Evolutionary conservation across 2,113 vertebrate species (phyloP).

Genomic region (Callorhinus ursinus): DNA sequence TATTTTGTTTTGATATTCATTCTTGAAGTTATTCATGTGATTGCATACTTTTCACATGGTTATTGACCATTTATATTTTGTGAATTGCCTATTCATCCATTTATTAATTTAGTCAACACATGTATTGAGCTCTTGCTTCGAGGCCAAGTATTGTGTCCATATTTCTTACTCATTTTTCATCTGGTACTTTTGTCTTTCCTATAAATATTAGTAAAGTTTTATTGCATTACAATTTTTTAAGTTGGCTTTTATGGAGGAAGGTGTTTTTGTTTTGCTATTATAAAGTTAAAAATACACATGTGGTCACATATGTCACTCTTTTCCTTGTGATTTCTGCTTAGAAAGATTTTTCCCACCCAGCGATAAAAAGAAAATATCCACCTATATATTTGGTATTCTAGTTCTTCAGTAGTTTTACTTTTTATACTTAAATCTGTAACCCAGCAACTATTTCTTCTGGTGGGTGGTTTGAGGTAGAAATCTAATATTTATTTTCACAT

Average conservation of each 20-base stretch:
- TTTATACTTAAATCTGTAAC: constrained; percentile 22
- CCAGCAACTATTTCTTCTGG: background rate
- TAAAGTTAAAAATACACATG: background rate
- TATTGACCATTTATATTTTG: background rate
- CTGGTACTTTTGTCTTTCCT: constrained; percentile 13
- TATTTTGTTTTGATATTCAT: constrained; percentile 2
- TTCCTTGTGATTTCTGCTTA: constrained; percentile 26
- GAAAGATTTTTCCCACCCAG: background rate
- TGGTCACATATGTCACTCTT: background rate
- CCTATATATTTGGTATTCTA: background rate
- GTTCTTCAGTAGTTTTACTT: background rate
- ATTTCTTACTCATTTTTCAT: constrained; percentile 2
- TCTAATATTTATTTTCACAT: background rate
- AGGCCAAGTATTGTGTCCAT: background rate
- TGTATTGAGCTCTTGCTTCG: background rate
- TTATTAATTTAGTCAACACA: background rate
- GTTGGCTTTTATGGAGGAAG: background rate
- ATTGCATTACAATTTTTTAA: background rate
- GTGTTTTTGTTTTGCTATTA: background rate
- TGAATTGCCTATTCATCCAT: background rate
- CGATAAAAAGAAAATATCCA: background rate
- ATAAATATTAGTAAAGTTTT: background rate
- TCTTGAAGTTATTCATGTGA: background rate
- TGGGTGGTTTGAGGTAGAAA: background rate
- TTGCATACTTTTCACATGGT: background rate